phyloP scores from a whole-genome alignment of 1,140 invertebrate genomes.

The fruit fly (Drosophila melanogaster) region DNA sequence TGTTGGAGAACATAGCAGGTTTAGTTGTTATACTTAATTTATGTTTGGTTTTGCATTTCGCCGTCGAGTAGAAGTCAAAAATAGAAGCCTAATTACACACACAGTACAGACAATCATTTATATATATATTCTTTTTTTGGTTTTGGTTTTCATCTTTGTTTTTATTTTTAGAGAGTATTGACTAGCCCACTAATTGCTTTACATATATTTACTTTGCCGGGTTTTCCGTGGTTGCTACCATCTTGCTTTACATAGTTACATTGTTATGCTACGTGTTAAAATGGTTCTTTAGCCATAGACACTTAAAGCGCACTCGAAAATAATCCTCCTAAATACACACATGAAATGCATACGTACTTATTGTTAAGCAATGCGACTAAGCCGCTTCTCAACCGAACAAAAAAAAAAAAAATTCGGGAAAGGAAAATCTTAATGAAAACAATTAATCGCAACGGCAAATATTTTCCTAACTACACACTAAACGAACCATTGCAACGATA shows the following conservation, averaged over 20 bases:
- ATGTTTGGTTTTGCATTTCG: constrained; percentile 41
- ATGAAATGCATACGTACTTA: constrained; percentile 26
- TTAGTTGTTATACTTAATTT: constrained; percentile 56
- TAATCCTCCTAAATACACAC: constrained; percentile 52
- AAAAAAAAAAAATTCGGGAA: constrained; percentile 1
- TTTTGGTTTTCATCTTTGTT: neutral
- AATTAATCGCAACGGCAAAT: constrained; percentile 54
- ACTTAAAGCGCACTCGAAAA: constrained; percentile 69
- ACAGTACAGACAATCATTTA: constrained; percentile 48
- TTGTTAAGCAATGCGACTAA: constrained; percentile 27
- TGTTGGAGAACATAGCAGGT: constrained; percentile 72
- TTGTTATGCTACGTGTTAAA: constrained; percentile 69
- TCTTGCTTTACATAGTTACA: constrained; percentile 68
- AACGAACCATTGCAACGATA: constrained; percentile 63
- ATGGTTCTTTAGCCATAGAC: constrained; percentile 65
- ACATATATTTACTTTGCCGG: constrained; percentile 76
- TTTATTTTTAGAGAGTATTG: constrained; percentile 30
- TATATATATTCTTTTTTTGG: constrained; percentile 9
- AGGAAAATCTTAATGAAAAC: constrained; percentile 15
- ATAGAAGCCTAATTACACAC: constrained; percentile 69
- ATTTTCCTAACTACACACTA: constrained; percentile 74
- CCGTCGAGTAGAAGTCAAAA: constrained; percentile 61
- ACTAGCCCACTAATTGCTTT: constrained; percentile 74
- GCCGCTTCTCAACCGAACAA: constrained; percentile 5
- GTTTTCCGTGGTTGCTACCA: constrained; percentile 31